Evolutionary conservation across 1,140 invertebrate genomes (phyloP), one percentile per base, ranked within the genome.

Genomic region (Drosophila navojoa): DNA sequence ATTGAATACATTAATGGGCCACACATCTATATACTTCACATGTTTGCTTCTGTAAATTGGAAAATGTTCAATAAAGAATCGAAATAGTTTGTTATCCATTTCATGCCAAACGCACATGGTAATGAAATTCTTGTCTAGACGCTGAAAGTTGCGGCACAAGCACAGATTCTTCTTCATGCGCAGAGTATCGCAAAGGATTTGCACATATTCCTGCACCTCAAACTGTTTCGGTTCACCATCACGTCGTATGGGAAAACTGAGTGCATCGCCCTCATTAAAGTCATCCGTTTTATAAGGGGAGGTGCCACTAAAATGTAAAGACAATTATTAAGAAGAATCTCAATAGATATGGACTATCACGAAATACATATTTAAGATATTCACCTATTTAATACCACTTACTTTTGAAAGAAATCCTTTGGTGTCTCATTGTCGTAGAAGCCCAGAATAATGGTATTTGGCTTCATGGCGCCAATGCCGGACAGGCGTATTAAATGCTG

Each of bases 391-490:
- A 22, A 22, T 32, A 3, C 6, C 19, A 74, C 81, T 67, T 81
- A 94, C 94, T 90, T 93, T 64, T 93, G 90, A 63, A 98, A 96
- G 89, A 97, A 98, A 90, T 98, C 96, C 32, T 92, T 91, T 4
- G 95, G 96, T 4, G 93, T 77, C 68, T 96, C 94, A 15, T 95
- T 94, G 79, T 98, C 97, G 55, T 98, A 96, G 93, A 99, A 99
- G 5, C 98, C 96, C 45, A 98, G 93, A 42, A 97, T 93, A 59
- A 99, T 97, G 0, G 98, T 99, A 91, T 99, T 99, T 0, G 98
- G 98, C 92, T 99, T 99, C 98, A 99, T 99, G 6, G 98, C 99
- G 3, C 99, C 99, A 79, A 99, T 95, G 9, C 99, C 99, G 13
- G 97, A 96, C 47, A 99, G 93, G 29, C 98, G 94, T 22, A 98